Percentiles rank a stretch among this genome's conserved stretches.
Evolutionary conservation across 2,113 vertebrate species (phyloP).

Genomic region (Terrapene triunguis): DNA sequence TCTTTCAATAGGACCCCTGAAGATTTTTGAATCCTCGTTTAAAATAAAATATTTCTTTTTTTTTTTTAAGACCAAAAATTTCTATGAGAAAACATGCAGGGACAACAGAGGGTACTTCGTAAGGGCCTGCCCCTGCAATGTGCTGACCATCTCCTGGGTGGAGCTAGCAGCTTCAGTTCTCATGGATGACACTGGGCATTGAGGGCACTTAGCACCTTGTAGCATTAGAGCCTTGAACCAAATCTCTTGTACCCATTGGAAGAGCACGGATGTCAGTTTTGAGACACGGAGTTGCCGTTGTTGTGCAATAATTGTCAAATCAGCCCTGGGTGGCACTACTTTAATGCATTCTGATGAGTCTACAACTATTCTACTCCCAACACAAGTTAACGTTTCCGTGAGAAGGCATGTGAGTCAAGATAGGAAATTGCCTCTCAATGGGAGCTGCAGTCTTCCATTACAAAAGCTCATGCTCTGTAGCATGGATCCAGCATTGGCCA

Average conservation of each 20-base stretch:
- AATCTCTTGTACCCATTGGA: not conserved
- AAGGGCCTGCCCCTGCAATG: not conserved
- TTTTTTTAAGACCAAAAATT: constrained; percentile 1
- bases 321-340: not conserved
- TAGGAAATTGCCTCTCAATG: not conserved
- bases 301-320: not conserved
- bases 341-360: not conserved
- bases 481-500: not conserved
- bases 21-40: constrained; percentile 56
- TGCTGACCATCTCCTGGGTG: not conserved
- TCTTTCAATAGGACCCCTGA: constrained; percentile 51
- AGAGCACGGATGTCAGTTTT: not conserved
- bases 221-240: constrained; percentile 19
- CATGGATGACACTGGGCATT: not conserved
- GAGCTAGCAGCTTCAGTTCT: not conserved
- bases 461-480: not conserved
- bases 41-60: constrained; percentile 25
- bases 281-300: not conserved
- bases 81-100: accelerated
- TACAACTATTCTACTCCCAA: not conserved
- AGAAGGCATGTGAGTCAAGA: not conserved
- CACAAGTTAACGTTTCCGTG: not conserved
- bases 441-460: not conserved
- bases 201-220: not conserved
- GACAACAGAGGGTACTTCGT: not conserved